Evolutionary conservation across 1,140 invertebrate species (phyloP).

Genomic region (Portunus trituberculatus): DNA sequence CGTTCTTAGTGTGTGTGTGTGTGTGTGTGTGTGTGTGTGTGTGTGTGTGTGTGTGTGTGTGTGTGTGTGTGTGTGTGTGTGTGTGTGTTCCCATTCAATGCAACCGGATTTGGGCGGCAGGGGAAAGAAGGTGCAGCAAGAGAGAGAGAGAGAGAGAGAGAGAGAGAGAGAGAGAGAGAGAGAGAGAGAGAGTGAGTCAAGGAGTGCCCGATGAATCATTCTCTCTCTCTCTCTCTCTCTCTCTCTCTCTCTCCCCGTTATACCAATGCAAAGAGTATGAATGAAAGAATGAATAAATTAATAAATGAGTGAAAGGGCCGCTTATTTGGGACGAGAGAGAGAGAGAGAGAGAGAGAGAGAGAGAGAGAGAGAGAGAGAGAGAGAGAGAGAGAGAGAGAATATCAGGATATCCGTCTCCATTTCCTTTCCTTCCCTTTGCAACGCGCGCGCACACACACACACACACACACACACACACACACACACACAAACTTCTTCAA

Average conservation of each 20-base stretch:
- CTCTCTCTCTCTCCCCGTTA: no score
- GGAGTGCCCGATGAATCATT: neutral
- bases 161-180: neutral
- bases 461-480: conserved; percentile 3
- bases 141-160: neutral
- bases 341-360: conserved; percentile 44
- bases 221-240: conserved; percentile 2
- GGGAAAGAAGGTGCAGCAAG: neutral
- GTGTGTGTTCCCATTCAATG: no score
- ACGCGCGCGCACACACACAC: conserved; percentile 7
- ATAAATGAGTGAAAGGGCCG: neutral
- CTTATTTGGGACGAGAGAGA: neutral
- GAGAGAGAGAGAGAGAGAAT: conserved; percentile 47
- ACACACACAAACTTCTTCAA: neutral
- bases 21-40: conserved; percentile 39
- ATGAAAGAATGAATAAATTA: neutral
- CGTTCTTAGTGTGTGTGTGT: neutral
- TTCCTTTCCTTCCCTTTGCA: neutral
- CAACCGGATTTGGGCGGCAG: neutral
- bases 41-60: conserved; percentile 9
- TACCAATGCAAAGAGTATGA: neutral
- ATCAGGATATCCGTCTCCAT: conserved; percentile 22
- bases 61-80: neutral
- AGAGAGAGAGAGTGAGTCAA: neutral
- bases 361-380: conserved; percentile 38